A percentile compares a stretch with the other conserved stretches of the same genome.
phyloP scores from a whole-genome alignment of 1,140 invertebrate species.

The Microplitis demolitor region DNA sequence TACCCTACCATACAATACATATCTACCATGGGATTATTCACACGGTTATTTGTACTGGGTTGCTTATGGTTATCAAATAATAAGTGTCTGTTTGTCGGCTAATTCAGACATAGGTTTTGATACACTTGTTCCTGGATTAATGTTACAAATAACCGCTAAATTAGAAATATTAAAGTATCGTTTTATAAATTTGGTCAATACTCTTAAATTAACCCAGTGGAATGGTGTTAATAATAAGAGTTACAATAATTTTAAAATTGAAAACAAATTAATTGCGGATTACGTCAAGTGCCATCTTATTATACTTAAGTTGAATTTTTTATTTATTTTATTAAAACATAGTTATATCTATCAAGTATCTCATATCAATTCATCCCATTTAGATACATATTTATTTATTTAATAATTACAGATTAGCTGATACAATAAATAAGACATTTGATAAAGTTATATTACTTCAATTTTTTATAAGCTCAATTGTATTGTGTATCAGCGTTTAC shows the following conservation, averaged over 20 bases:
- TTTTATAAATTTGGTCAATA: conserved; percentile 1
- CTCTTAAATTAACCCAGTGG: not conserved
- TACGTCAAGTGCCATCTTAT: conserved; percentile 18
- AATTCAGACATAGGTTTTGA: conserved; percentile 17
- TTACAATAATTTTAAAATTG: not conserved
- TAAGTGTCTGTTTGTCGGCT: conserved; percentile 15
- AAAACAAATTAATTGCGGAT: conserved; percentile 21
- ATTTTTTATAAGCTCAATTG: conserved; percentile 12
- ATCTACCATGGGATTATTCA: conserved; percentile 17
- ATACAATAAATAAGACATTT: conserved; percentile 19
- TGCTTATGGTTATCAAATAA: conserved; percentile 17
- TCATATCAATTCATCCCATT: not conserved
- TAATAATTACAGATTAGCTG: conserved; percentile 18
- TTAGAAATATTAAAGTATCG: conserved; percentile 19
- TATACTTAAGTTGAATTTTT: conserved; percentile 18
- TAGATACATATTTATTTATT: not conserved
- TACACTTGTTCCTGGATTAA: conserved; percentile 13
- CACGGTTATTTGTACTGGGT: conserved; percentile 5
- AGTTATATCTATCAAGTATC: not conserved
- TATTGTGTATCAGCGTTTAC: conserved; percentile 24
- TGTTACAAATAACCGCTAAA: conserved; percentile 17
- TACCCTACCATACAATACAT: conserved; percentile 15
- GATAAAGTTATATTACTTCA: conserved; percentile 19
- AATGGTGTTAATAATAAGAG: not conserved
- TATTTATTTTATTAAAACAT: not conserved